Evolutionary conservation across 64 coral and sea anemone species (phyloP).

Genomic region (Dendrophyllia cribrosa): DNA sequence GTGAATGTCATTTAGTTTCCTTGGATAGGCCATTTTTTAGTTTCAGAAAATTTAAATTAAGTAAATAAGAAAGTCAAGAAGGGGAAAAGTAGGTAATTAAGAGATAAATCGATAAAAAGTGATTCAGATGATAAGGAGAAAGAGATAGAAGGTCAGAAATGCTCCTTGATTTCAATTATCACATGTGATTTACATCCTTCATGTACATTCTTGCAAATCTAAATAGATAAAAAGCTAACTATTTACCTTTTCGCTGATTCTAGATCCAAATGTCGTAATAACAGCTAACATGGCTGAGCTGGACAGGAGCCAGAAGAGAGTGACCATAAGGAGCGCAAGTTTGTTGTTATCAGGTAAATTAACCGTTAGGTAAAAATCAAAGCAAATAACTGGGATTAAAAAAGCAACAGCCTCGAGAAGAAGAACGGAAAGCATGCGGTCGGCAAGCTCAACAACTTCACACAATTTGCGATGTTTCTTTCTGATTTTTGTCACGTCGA

Average conservation of each 20-base stretch:
- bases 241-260: conserved; percentile 17
- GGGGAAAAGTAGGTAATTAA: too few relatives aligned
- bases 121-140: too few relatives aligned
- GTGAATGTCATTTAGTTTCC: too few relatives aligned
- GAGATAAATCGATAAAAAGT: too few relatives aligned
- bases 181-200: too few relatives aligned
- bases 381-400: not conserved
- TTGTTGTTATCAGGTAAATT: not conserved
- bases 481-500: not conserved
- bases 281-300: not conserved
- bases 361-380: not conserved
- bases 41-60: too few relatives aligned
- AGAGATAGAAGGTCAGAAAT: too few relatives aligned
- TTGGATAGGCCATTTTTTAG: too few relatives aligned
- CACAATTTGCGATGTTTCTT: not conserved
- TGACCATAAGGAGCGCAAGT: not conserved
- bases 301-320: not conserved
- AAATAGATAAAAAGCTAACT: not conserved
- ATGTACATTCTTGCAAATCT: not conserved
- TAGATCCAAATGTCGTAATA: not conserved
- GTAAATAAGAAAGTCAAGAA: too few relatives aligned
- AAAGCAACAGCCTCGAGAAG: not conserved
- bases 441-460: not conserved
- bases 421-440: not conserved
- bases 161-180: too few relatives aligned